phyloP scores from a whole-genome alignment of 2,888 invertebrate genomes.

The Platycheirus albimanus region DNA sequence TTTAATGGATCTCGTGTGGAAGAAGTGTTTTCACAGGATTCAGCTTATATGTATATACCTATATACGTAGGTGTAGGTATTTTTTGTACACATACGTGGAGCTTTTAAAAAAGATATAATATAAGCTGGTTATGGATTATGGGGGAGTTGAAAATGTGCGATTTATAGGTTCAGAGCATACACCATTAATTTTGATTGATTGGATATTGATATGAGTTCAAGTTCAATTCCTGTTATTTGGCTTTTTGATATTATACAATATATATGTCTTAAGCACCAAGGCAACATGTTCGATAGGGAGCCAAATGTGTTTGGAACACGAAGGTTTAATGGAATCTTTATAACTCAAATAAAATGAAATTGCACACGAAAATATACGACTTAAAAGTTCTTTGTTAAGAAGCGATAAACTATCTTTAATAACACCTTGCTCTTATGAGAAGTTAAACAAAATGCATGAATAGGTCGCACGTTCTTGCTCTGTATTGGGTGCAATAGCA shows the following conservation, averaged over 20 bases:
- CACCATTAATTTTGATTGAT: conserved; percentile 28
- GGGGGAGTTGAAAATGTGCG: conserved; percentile 7
- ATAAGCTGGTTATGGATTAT: background rate
- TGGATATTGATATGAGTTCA: conserved; percentile 51
- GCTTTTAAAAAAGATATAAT: background rate
- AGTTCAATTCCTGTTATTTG: conserved; percentile 37
- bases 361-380: too few relatives aligned
- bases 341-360: too few relatives aligned
- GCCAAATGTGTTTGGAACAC: background rate
- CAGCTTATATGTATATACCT: too few relatives aligned
- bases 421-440: too few relatives aligned
- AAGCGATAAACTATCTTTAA: too few relatives aligned
- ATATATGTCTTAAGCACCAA: background rate
- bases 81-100: background rate
- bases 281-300: background rate
- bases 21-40: conserved; percentile 35
- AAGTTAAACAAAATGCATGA: too few relatives aligned
- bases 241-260: too few relatives aligned
- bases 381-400: too few relatives aligned
- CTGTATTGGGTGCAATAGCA: too few relatives aligned
- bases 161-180: conserved; percentile 12
- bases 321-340: too few relatives aligned
- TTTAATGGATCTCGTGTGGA: conserved; percentile 60
- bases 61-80: too few relatives aligned
- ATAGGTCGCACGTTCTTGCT: too few relatives aligned